phyloP scores from a whole-genome alignment of 1,140 invertebrate genomes.

The Diorhabda sublineata region DNA sequence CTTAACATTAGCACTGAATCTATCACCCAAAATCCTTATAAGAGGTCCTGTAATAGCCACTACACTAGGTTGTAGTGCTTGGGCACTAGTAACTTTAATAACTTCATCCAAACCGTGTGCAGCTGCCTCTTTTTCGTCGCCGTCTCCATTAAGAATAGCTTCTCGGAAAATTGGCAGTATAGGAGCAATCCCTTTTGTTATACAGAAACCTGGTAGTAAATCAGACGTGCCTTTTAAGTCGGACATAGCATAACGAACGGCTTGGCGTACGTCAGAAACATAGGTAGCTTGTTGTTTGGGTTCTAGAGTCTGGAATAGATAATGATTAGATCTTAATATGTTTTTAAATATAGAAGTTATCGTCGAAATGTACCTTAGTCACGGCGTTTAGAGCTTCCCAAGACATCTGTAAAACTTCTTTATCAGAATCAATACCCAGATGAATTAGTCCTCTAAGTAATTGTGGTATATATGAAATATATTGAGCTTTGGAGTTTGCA shows the following conservation, averaged over 20 bases:
- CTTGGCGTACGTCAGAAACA: slow-evolving; percentile 85
- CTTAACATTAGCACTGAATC: slow-evolving; percentile 90
- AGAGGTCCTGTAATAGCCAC: slow-evolving; percentile 96
- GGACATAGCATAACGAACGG: slow-evolving; percentile 81
- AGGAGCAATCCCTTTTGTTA: slow-evolving; percentile 89
- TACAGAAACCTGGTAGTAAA: slow-evolving; percentile 88
- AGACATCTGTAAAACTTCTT: slow-evolving; percentile 75
- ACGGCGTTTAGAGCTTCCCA: slow-evolving; percentile 90
- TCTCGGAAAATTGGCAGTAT: slow-evolving; percentile 93
- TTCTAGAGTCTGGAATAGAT: slow-evolving; percentile 62
- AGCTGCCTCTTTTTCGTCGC: slow-evolving; percentile 92
- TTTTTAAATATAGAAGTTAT: not conserved
- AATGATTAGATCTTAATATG: not conserved
- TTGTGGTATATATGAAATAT: slow-evolving; percentile 81
- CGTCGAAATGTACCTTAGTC: slow-evolving; percentile 63
- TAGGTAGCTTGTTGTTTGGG: slow-evolving; percentile 76
- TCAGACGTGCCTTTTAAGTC: slow-evolving; percentile 70
- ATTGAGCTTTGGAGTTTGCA: slow-evolving; percentile 80
- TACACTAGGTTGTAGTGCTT: slow-evolving; percentile 89
- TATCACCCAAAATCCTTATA: slow-evolving; percentile 94
- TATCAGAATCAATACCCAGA: slow-evolving; percentile 77
- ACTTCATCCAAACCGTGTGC: slow-evolving; percentile 89
- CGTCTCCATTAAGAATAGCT: slow-evolving; percentile 88
- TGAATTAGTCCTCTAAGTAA: slow-evolving; percentile 82
- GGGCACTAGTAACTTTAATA: slow-evolving; percentile 78